These are phyloP conservation scores for Drepanosiphum platanoidis DNA, from an alignment of 2,888 invertebrate genomes.

Conservation along the genomic window DNA sequence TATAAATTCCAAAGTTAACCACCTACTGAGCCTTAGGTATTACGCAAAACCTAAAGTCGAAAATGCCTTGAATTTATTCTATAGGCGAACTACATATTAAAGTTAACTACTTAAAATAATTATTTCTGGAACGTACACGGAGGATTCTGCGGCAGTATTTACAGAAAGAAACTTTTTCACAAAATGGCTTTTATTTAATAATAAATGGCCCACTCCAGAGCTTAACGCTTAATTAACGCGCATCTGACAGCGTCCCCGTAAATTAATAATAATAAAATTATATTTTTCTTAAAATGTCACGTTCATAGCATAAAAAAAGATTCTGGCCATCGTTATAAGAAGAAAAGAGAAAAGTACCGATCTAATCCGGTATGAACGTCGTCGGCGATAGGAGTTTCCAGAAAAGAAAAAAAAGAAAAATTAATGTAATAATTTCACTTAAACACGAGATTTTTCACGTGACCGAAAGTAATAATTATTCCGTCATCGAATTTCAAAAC, in stretches of 20 bases:
- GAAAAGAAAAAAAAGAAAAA: background rate
- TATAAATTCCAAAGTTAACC: background rate
- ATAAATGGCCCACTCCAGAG: slow-evolving; percentile 25
- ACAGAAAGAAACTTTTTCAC: slow-evolving; percentile 7
- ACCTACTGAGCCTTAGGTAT: background rate
- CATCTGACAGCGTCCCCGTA: slow-evolving; percentile 1
- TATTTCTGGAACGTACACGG: background rate
- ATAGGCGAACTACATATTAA: background rate
- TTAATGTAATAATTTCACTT: background rate
- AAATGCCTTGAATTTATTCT: background rate
- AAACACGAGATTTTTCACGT: background rate
- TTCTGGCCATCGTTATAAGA: background rate
- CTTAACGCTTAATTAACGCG: slow-evolving; percentile 42
- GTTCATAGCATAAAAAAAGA: background rate
- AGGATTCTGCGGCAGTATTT: background rate
- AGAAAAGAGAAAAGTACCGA: slow-evolving; percentile 4
- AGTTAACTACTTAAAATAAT: slow-evolving; percentile 10
- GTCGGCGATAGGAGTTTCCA: background rate
- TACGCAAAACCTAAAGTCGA: background rate
- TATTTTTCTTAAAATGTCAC: slow-evolving; percentile 24
- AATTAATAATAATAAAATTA: slow-evolving; percentile 50
- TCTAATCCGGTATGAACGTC: background rate
- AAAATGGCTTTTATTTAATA: slow-evolving; percentile 38
- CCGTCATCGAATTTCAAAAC: background rate
- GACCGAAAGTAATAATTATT: background rate